phyloP scores from a whole-genome alignment of 1,140 invertebrate genomes.

The Forficula auricularia region DNA sequence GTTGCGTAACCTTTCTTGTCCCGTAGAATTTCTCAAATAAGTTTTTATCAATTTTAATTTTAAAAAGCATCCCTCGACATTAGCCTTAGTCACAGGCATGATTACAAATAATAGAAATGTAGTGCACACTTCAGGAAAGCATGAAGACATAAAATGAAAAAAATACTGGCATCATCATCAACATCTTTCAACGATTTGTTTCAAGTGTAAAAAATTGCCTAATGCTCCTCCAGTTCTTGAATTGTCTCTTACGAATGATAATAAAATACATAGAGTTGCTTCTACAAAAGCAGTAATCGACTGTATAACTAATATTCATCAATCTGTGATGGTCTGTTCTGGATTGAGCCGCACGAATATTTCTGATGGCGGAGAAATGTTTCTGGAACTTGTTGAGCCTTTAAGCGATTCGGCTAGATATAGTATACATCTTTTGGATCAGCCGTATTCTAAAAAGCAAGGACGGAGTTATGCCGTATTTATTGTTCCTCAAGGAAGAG shows the following conservation, averaged over 20 bases:
- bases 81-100: no score
- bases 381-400: constrained; percentile 36
- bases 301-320: constrained; percentile 51
- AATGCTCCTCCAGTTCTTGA: constrained; percentile 38
- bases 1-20: no score
- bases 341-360: constrained; percentile 41
- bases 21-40: no score
- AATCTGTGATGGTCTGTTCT: constrained; percentile 58
- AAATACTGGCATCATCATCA: no score
- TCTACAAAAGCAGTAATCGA: constrained; percentile 38
- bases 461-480: constrained; percentile 60
- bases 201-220: constrained; percentile 68
- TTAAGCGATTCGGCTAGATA: constrained; percentile 38
- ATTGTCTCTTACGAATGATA: constrained; percentile 39
- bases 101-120: no score
- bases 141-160: no score
- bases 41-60: no score
- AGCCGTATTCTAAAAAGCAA: constrained; percentile 26
- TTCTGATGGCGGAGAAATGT: constrained; percentile 39
- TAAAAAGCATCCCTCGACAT: no score
- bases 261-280: constrained; percentile 38
- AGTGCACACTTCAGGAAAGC: no score
- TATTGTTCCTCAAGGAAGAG: constrained; percentile 84
- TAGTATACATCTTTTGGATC: constrained; percentile 63
- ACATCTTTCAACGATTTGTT: no score